Conservation (phyloP, 2,888 invertebrate species). For the Lissonota sp. region DNA sequence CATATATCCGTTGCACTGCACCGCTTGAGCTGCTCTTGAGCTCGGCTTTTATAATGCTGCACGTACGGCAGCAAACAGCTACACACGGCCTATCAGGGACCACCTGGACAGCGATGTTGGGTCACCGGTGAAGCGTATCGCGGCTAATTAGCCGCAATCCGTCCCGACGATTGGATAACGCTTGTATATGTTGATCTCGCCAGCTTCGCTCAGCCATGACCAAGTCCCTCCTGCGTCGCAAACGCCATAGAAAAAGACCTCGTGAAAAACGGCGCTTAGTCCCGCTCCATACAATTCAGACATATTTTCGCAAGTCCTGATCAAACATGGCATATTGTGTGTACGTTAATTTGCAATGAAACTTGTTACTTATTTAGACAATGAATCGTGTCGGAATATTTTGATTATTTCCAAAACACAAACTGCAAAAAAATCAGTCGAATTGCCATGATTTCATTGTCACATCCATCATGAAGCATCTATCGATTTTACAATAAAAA, state of each 20-base stretch:
- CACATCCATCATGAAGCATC: too few species aligned
- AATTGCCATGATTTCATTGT: too few species aligned
- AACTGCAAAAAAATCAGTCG: too few species aligned
- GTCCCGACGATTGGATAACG: constrained; percentile 74
- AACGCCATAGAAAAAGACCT: constrained; percentile 52
- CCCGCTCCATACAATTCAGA: constrained; percentile 35
- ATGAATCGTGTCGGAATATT: constrained; percentile 2
- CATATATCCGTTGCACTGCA: constrained; percentile 40
- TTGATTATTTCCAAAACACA: background rate
- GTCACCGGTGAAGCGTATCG: constrained; percentile 73
- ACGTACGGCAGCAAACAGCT: constrained; percentile 19
- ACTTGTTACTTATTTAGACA: constrained; percentile 31
- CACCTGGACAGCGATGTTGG: constrained; percentile 72
- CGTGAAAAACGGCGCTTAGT: constrained; percentile 39
- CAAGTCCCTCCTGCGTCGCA: constrained; percentile 75
- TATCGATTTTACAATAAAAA: too few species aligned
- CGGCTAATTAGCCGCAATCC: constrained; percentile 77
- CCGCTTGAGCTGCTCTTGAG: constrained; percentile 9
- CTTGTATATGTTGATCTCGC: constrained; percentile 45
- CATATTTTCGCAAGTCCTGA: constrained; percentile 13
- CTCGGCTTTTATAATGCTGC: too few species aligned
- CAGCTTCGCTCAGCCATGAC: constrained; percentile 73
- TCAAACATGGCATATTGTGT: constrained; percentile 1
- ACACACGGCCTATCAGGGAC: constrained; percentile 64
- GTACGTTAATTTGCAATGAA: background rate